Evolutionary conservation across 2,113 vertebrate genomes (phyloP), one percentile per base, ranked within the genome.

Genomic region (Sander lucioperca): DNA sequence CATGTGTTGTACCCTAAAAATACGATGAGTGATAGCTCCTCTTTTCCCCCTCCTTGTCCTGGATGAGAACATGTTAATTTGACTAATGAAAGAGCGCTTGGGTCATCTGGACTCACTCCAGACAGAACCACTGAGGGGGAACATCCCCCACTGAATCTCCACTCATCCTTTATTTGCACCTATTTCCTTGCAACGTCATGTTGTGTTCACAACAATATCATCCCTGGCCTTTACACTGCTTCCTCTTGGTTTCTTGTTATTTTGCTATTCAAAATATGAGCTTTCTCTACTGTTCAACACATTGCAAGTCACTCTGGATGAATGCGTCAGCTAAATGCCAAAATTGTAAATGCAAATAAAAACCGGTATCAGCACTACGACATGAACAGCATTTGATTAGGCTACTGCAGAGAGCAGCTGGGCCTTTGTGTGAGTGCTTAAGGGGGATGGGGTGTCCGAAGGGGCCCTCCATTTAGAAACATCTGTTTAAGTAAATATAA

Each of bases 331-430:
- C 50, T 66, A 72, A 79, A 83, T 61, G 66, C 14, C 76, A 72
- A 67, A 67, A 66, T 71, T 83, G 61, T 56, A 67, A 82, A 82
- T 86, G 51, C 70, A 79, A 75, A 82, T 53, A 16, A 70, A 43
- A 45, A 71, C 45, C 47, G 64, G 47, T 71, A 68, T 21, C 76
- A 30, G 33, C 43, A 45, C 12, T n/a, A 15, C 59, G 62, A 64
- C 36, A 59, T n/a, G 56, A 68, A 12, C 64, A 18, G 79, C 47
- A 63, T 79, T 61, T 66, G 58, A 83, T 76, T 80, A 79, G 14
- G 30, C 30, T 33, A 33, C 30, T 51, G 47, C 15, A 9, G 6
- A 62, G 33, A 78, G 74, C 82, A 88, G 78, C 63, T 78, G 81
- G 45, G 64, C 47, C 47, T 80, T 57, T 80, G 72, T 75, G 23